Evolutionary conservation across 2,113 vertebrate genomes (phyloP).

Genomic region (Malurus melanocephalus): DNA sequence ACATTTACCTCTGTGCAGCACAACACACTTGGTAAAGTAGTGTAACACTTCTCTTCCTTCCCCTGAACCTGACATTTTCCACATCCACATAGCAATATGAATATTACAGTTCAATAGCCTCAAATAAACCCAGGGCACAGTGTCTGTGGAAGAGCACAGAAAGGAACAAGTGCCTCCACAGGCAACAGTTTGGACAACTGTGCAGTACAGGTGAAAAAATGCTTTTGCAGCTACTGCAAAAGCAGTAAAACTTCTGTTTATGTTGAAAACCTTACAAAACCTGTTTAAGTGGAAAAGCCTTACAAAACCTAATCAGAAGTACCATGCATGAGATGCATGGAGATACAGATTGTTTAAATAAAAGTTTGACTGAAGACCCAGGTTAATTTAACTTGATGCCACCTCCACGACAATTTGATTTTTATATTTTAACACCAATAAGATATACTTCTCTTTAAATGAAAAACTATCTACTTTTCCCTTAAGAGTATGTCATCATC

Average conservation of each 20-base stretch:
- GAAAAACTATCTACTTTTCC: background rate
- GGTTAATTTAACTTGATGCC: background rate
- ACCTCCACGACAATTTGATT: background rate
- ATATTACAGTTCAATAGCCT: background rate
- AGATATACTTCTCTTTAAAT: background rate
- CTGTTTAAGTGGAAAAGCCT: too few relatives aligned
- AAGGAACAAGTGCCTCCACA: background rate
- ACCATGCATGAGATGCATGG: background rate
- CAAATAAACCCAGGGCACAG: background rate
- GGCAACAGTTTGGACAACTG: background rate
- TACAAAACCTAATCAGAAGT: background rate
- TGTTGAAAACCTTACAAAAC: background rate
- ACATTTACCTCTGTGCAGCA: background rate
- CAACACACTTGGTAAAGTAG: background rate
- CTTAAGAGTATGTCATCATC: background rate
- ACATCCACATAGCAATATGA: background rate
- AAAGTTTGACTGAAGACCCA: background rate
- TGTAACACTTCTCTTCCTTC: background rate
- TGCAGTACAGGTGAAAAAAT: background rate
- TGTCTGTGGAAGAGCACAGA: background rate
- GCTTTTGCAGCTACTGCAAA: background rate
- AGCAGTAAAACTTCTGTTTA: background rate
- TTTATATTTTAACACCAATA: background rate
- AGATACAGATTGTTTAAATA: background rate
- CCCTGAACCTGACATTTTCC: background rate